A percentile compares a stretch with the other conserved stretches of the same genome.
phyloP scores from a whole-genome alignment of 2,113 vertebrate species.

The Calidris pugnax region DNA sequence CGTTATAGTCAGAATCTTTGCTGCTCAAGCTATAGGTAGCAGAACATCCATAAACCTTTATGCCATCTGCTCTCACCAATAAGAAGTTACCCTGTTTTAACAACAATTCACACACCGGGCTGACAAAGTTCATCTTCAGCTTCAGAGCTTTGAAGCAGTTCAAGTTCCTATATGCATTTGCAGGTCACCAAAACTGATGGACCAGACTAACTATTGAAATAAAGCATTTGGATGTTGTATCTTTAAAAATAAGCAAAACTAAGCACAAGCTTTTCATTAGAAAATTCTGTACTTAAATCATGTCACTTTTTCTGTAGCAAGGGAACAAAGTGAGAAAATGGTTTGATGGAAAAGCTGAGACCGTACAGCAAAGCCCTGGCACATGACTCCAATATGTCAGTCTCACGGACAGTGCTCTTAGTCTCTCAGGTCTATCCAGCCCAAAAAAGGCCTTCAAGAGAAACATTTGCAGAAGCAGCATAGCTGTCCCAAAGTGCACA shows the following conservation, averaged over 20 bases:
- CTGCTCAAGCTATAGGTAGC: neutral
- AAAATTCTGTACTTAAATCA: neutral
- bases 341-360: neutral
- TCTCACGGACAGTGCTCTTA: neutral
- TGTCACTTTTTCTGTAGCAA: neutral
- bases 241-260: neutral
- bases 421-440: neutral
- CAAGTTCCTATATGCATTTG: neutral
- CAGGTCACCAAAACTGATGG: neutral
- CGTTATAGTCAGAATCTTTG: neutral
- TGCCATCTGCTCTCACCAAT: neutral
- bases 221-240: neutral
- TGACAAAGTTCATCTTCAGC: neutral
- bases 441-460: neutral
- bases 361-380: neutral
- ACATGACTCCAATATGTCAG: neutral
- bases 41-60: neutral
- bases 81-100: neutral
- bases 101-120: neutral
- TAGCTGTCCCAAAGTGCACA: neutral
- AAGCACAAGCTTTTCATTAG: neutral
- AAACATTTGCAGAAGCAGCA: neutral
- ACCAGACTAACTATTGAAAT: neutral
- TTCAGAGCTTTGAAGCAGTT: neutral
- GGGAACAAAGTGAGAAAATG: neutral